Evolutionary conservation across 1,140 invertebrate genomes (phyloP).

Genomic region (Neodiprion fabricii): DNA sequence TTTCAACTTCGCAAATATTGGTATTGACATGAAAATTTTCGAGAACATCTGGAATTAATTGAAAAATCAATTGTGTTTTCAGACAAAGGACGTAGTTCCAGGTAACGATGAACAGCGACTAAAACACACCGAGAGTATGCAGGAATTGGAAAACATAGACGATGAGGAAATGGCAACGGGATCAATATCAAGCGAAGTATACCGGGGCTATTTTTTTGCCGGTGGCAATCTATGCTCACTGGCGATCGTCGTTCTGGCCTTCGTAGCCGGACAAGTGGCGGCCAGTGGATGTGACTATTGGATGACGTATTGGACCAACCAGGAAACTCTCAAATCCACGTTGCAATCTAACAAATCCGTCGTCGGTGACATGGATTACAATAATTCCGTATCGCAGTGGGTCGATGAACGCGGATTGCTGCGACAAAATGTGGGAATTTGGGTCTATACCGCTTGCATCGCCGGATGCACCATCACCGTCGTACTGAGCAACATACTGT

Average conservation of each 20-base stretch:
- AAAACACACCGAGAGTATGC: constrained; percentile 56
- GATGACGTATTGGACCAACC: constrained; percentile 76
- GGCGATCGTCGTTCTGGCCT: constrained; percentile 63
- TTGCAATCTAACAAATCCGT: constrained; percentile 13
- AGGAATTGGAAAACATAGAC: constrained; percentile 36
- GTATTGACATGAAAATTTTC: constrained; percentile 51
- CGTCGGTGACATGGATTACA: constrained; percentile 10
- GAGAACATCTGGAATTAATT: no score
- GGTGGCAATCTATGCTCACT: constrained; percentile 70
- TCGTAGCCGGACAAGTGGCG: constrained; percentile 71
- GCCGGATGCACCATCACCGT: constrained; percentile 58
- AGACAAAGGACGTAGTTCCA: background rate
- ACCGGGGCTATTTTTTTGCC: constrained; percentile 71
- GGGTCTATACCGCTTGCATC: constrained; percentile 55
- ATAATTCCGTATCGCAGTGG: no score
- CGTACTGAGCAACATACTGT: constrained; percentile 68
- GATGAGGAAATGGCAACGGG: constrained; percentile 60
- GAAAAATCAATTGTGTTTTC: background rate
- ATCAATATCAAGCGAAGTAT: constrained; percentile 63
- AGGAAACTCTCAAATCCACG: constrained; percentile 51
- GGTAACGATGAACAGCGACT: no score
- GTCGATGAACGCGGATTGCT: constrained; percentile 44
- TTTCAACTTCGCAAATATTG: no score
- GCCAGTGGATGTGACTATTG: constrained; percentile 81
- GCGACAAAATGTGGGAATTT: constrained; percentile 41